Evolutionary conservation across 2,797 vertebrate genomes (phyloP).

Genomic region (Tenualosa ilisha): DNA sequence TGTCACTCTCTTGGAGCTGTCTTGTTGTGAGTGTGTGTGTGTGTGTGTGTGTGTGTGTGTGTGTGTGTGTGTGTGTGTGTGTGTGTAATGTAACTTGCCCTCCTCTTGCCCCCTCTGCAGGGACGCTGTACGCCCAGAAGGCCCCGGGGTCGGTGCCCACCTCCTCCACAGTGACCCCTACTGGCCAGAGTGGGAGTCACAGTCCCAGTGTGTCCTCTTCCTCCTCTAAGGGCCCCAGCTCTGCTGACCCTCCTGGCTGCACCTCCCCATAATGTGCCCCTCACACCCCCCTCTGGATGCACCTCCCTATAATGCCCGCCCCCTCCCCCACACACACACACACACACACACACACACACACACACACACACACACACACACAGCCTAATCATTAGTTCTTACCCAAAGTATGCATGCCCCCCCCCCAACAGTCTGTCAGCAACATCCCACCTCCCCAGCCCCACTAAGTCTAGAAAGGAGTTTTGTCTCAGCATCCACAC

Average conservation of each 20-base stretch:
- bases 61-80: not conserved
- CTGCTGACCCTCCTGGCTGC: constrained; percentile 80
- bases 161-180: constrained; percentile 65
- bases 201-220: constrained; percentile 86
- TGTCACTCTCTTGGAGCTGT: not conserved
- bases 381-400: too few relatives aligned
- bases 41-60: not conserved
- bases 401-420: not conserved
- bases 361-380: not conserved
- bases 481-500: not conserved
- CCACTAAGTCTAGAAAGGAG: too few relatives aligned
- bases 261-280: constrained; percentile 72
- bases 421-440: too few relatives aligned
- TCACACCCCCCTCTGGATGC: not conserved
- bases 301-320: not conserved
- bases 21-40: not conserved
- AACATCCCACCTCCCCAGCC: too few relatives aligned
- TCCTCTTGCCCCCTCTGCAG: constrained; percentile 60
- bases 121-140: constrained; percentile 93
- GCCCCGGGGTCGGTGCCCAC: constrained; percentile 74
- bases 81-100: not conserved
- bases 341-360: not conserved
- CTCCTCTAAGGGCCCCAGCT: constrained; percentile 87
- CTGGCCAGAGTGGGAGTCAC: constrained; percentile 80
- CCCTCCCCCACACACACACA: not conserved